These are phyloP conservation scores for Dreissena polymorpha DNA, from an alignment of 1,140 invertebrate species.

Conservation along the genomic window DNA sequence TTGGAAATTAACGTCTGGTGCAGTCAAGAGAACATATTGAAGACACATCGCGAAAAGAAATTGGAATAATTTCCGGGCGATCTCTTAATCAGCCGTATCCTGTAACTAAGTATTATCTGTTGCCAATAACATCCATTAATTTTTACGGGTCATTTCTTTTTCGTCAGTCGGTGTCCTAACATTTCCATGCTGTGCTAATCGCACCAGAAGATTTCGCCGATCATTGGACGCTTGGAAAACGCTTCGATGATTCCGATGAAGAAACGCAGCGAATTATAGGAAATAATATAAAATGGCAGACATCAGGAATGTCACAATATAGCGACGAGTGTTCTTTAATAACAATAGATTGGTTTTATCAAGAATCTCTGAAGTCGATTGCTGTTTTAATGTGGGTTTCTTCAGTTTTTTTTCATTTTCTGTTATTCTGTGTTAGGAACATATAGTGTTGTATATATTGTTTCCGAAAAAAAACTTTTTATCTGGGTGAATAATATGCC, in stretches of 20 bases:
- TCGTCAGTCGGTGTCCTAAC: background rate
- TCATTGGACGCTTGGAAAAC: slow-evolving; percentile 22
- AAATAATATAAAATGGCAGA: slow-evolving; percentile 37
- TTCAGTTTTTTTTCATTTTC: background rate
- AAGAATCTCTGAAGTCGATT: slow-evolving; percentile 17
- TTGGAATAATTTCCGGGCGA: slow-evolving; percentile 47
- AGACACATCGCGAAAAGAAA: slow-evolving; percentile 38
- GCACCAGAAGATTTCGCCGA: slow-evolving; percentile 19
- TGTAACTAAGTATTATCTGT: slow-evolving; percentile 43
- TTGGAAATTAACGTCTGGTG: no score
- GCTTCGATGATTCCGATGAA: slow-evolving; percentile 19
- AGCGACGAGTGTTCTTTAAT: background rate
- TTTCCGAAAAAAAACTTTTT: no score
- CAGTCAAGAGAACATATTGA: slow-evolving; percentile 32
- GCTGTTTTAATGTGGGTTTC: slow-evolving; percentile 1
- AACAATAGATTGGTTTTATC: slow-evolving; percentile 25
- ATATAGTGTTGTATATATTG: background rate
- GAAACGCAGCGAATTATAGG: slow-evolving; percentile 28
- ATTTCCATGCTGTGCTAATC: slow-evolving; percentile 32
- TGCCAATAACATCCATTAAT: slow-evolving; percentile 48
- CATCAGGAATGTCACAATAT: slow-evolving; percentile 43
- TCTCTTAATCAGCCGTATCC: slow-evolving; percentile 17
- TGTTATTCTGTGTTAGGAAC: background rate
- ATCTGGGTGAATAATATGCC: background rate
- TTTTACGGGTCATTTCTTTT: slow-evolving; percentile 43